Base-by-base conservation (phyloP, 2,113 vertebrate genomes). In the Sander vitreus region DNA sequence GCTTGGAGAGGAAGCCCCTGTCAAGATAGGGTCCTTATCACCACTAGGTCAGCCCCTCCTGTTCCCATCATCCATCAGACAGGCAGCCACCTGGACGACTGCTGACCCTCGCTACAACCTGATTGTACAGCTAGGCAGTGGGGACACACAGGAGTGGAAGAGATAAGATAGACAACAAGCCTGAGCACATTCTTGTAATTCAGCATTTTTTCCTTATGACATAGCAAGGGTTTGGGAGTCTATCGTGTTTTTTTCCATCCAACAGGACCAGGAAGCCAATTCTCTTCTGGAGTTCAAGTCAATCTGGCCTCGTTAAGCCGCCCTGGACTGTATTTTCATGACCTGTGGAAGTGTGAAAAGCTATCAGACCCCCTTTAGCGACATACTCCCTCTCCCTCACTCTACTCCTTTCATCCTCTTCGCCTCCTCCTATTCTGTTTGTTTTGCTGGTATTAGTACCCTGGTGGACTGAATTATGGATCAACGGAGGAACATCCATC, bases 401-500 rank as follows among this genome's bases (percentile, higher is more conserved):
- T 59, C 50, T 43, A 14, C 51, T 67, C 27, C 43, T 74, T 59
- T 78, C 57, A 66, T 47, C 74, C 18, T 81, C 54, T 9, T 76
- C 75, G 67, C 74, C 77, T 60, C 66, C 77, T 70, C 67, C 73
- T 78, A 48, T 68, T 89, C 80, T 91, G 82, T 87, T 93, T 91
- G 89, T 90, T 91, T 88, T 90, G 88, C 85, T 88, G 83, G 76
- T 78, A 90, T 93, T 86, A 92, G 88, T 84, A 87, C 92, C 92
- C 79, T 67, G 5, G 70, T 90, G 88, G 89, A 92, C 93, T 88
- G 81, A 93, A 92, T 92, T 95, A 96, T 95, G 95, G 95, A 95
- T 90, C 90, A 87, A 23, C 90, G 54, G 85, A 93, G 88, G 83
- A 91, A 93, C 93, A 94, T 96, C 94, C 92, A 96, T 96, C 96